A percentile compares a stretch with the other conserved stretches of the same genome.
These are phyloP conservation scores for Tridacna crocea DNA, from an alignment of 2,888 invertebrate genomes.

Conservation along the genomic window DNA sequence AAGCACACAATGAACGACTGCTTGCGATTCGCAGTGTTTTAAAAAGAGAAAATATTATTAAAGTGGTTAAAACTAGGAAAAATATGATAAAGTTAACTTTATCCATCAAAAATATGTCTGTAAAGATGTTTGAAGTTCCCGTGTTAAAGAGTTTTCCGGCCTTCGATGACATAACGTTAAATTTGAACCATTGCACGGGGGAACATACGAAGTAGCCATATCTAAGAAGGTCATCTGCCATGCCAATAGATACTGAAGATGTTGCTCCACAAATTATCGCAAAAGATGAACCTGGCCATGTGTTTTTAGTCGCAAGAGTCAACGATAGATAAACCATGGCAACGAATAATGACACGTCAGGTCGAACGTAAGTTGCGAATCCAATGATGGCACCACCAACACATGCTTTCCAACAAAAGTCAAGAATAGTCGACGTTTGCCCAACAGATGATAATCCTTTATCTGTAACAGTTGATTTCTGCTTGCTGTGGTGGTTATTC, in stretches of 20 bases:
- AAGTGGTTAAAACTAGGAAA: background rate
- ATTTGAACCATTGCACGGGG: slow-evolving; percentile 74
- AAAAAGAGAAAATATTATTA: background rate
- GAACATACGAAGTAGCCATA: slow-evolving; percentile 71
- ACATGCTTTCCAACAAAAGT: background rate
- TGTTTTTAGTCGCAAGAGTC: background rate
- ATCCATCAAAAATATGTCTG: slow-evolving; percentile 39
- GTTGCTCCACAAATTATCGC: background rate
- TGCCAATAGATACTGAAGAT: slow-evolving; percentile 61
- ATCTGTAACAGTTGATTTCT: background rate
- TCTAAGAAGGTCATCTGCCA: slow-evolving; percentile 63
- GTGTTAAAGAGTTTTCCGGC: slow-evolving; percentile 67
- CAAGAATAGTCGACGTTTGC: background rate
- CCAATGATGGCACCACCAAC: slow-evolving; percentile 54
- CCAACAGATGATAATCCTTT: background rate
- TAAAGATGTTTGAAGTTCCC: slow-evolving; percentile 24
- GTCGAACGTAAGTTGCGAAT: slow-evolving; percentile 51
- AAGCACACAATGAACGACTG: background rate
- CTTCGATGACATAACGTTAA: slow-evolving; percentile 70
- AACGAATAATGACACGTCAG: slow-evolving; percentile 48
- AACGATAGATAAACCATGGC: slow-evolving; percentile 22
- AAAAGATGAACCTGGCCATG: background rate
- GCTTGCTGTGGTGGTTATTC: background rate
- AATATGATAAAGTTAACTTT: background rate
- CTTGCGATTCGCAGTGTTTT: background rate